Base-by-base conservation (phyloP, 2,888 invertebrate genomes). In the Drosophila meridionalis region DNA sequence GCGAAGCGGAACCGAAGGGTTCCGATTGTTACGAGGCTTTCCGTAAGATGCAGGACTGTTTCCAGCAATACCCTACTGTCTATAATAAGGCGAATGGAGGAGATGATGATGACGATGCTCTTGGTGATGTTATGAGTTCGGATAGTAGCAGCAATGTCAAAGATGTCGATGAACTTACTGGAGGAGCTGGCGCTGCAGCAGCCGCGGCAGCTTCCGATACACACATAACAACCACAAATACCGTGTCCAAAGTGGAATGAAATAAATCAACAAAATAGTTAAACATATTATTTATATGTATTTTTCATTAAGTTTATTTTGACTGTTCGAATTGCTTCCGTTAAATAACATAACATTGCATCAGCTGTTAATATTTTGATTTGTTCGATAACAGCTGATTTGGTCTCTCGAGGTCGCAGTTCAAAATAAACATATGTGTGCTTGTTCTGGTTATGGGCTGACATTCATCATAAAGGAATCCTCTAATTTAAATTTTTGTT, bases 21-120 rank as follows among this genome's bases (percentile, higher is more conserved):
- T 96, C 97, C 55, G 98, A 99, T 90, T 99, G 99, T 93, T 97
- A 96, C 91, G 97, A 98, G 76, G 95, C 96, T 83, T 99, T 99
- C 93, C 96, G 96, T 91, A 95, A 95, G 60, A 98, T 99, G 98
- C 97, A 98, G 92, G 95, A 95, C 38, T 99, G 99, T 92, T 98
- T 99, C 96, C 94, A 96, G 50, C 94, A 96, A 78, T 98, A 96
- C 94, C 98, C 98, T 6, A 95, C 96, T 32, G 94, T 98, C 34
- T 98, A 98, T 92, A 96, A 96, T 90, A 95, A 96, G 92, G 95
- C 95, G 60, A 94, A 95, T n/a, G 94, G 95, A 47, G 95, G 95
- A 67, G 95, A 95, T 71, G 95, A 95, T 43, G 92, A 92, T 6
- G 94, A 95, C 26, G 93, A 91, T 50, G 83, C 84, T 0, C 59